These are phyloP conservation scores for Caenorhabditis angaria DNA, from an alignment of 2,888 invertebrate species.

Conservation along the genomic window DNA sequence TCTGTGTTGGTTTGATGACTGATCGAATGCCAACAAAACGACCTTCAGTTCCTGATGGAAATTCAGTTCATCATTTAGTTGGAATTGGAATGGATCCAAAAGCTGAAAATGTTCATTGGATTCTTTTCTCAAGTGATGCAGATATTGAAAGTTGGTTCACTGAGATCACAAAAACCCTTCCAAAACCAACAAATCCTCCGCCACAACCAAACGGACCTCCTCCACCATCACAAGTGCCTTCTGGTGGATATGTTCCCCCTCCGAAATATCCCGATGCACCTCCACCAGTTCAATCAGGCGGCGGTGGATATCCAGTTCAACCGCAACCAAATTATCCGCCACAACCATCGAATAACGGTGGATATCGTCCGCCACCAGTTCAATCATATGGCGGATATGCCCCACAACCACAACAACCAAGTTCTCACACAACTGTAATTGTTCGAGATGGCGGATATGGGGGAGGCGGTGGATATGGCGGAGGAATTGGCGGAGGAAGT, in stretches of 20 bases:
- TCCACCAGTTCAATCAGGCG: slow-evolving; percentile 25
- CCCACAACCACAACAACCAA: not conserved
- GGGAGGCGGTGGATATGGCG: slow-evolving; percentile 43
- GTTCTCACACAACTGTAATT: slow-evolving; percentile 51
- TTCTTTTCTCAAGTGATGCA: slow-evolving; percentile 65
- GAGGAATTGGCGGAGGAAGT: slow-evolving; percentile 41
- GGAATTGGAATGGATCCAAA: slow-evolving; percentile 70
- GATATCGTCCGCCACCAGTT: slow-evolving; percentile 58
- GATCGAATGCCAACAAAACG: slow-evolving; percentile 69
- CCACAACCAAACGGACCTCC: slow-evolving; percentile 40
- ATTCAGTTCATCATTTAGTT: slow-evolving; percentile 68
- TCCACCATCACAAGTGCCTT: too few species aligned
- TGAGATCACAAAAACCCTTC: slow-evolving; percentile 68
- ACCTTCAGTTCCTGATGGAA: slow-evolving; percentile 64
- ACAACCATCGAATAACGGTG: slow-evolving; percentile 15
- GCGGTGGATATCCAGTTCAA: slow-evolving; percentile 26
- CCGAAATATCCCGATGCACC: slow-evolving; percentile 65
- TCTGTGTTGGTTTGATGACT: slow-evolving; percentile 69
- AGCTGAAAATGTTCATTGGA: slow-evolving; percentile 70
- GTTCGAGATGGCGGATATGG: slow-evolving; percentile 36
- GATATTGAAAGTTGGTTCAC: slow-evolving; percentile 69
- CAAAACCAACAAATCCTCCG: slow-evolving; percentile 54
- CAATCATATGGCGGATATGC: slow-evolving; percentile 12
- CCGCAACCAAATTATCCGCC: slow-evolving; percentile 40
- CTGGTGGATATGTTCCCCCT: slow-evolving; percentile 60